A percentile compares a stretch with the other conserved stretches of the same genome.
Conservation (phyloP, 2,113 vertebrate species). For the Dolichallabes microphthalmus region DNA sequence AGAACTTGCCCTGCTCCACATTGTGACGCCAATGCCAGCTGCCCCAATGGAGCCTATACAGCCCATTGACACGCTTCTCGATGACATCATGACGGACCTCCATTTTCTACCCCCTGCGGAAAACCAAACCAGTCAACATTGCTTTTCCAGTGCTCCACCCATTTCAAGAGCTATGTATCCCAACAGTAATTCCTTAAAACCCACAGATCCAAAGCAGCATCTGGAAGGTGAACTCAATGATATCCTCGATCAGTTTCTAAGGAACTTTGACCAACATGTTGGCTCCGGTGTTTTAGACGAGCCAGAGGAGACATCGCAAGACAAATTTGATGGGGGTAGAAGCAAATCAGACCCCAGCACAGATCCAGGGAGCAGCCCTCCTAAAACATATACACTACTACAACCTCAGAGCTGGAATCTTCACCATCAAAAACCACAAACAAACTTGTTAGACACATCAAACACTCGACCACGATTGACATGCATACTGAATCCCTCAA, state of each 20-base stretch:
- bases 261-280: slow-evolving; percentile 61
- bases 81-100: slow-evolving; percentile 67
- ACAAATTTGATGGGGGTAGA: not conserved
- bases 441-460: not conserved
- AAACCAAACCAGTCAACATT: slow-evolving; percentile 12
- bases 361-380: not conserved
- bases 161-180: not conserved
- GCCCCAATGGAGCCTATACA: slow-evolving; percentile 44
- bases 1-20: slow-evolving; percentile 41
- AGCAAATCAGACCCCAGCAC: not conserved
- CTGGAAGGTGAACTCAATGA: slow-evolving; percentile 56
- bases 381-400: not conserved
- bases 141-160: not conserved
- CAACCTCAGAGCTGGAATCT: not conserved
- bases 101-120: slow-evolving; percentile 55
- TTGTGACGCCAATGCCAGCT: slow-evolving; percentile 28
- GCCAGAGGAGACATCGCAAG: slow-evolving; percentile 8
- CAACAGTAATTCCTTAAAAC: not conserved
- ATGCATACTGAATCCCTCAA: not conserved
- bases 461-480: not conserved
- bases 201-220: slow-evolving; percentile 32
- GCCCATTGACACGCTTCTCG: slow-evolving; percentile 62
- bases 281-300: not conserved
- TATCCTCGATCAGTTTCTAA: slow-evolving; percentile 66
- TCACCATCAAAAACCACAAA: slow-evolving; percentile 7